phyloP scores from a whole-genome alignment of 2,113 vertebrate species.

The Myiopsitta monachus region DNA sequence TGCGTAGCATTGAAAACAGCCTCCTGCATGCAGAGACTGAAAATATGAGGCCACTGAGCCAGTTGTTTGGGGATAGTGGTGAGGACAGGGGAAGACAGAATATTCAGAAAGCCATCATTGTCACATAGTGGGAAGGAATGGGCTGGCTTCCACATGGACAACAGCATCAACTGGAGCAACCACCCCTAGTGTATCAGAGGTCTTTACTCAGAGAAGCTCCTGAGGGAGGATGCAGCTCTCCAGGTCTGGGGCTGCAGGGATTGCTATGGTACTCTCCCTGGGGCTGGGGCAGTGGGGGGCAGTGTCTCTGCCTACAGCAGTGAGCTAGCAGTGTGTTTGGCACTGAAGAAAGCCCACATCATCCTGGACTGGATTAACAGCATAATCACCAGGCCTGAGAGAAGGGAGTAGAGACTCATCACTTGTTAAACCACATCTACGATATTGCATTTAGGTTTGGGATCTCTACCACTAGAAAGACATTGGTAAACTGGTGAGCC shows the following conservation, averaged over 20 bases:
- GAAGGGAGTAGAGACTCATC: background rate
- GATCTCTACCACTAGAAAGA: background rate
- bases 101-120: background rate
- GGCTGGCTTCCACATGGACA: background rate
- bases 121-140: background rate
- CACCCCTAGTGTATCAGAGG: background rate
- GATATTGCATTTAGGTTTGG: background rate
- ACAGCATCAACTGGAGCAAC: background rate
- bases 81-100: background rate
- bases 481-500: background rate
- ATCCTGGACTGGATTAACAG: background rate
- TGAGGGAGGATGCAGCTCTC: background rate
- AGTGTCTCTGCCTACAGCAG: background rate
- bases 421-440: background rate
- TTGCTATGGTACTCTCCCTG: background rate
- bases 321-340: background rate
- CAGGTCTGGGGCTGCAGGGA: background rate
- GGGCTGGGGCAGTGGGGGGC: background rate
- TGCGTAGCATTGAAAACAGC: background rate
- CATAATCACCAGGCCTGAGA: background rate
- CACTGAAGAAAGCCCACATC: background rate
- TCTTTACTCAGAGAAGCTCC: background rate
- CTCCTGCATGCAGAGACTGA: background rate
- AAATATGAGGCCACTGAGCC: background rate
- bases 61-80: background rate